phyloP scores from a whole-genome alignment of 2,888 invertebrate genomes.

The Erebia ligea region DNA sequence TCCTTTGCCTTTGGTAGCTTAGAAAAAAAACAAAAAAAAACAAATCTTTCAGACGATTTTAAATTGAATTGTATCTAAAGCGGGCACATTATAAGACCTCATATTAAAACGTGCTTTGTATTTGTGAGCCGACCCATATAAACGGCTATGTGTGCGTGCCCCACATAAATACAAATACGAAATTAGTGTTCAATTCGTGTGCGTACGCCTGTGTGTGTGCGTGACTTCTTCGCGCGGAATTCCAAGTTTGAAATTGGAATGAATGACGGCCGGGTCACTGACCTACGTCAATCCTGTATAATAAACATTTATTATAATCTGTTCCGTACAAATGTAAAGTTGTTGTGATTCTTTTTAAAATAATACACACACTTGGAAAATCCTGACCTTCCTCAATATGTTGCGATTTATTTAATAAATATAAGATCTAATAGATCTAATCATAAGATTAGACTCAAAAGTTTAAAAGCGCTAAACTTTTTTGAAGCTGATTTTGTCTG shows the following conservation, averaged over 20 bases:
- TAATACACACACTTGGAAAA: neutral
- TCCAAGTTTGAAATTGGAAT: slow-evolving; percentile 81
- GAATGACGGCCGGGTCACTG: slow-evolving; percentile 80
- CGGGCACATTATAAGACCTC: slow-evolving; percentile 44
- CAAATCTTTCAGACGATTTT: slow-evolving; percentile 24
- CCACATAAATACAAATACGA: slow-evolving; percentile 71
- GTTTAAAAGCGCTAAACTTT: neutral
- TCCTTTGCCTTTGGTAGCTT: neutral
- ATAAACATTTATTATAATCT: slow-evolving; percentile 30
- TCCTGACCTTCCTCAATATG: neutral
- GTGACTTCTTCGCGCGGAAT: slow-evolving; percentile 76
- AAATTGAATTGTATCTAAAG: slow-evolving; percentile 41
- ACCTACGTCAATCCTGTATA: slow-evolving; percentile 67
- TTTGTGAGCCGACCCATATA: slow-evolving; percentile 71
- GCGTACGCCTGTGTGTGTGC: slow-evolving; percentile 62
- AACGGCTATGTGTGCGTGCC: slow-evolving; percentile 64
- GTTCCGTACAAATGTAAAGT: slow-evolving; percentile 4
- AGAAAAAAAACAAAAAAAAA: slow-evolving; percentile 4
- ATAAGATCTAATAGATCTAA: no score
- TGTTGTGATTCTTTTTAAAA: neutral
- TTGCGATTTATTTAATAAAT: no score
- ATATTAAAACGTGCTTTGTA: slow-evolving; percentile 53
- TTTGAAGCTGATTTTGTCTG: no score
- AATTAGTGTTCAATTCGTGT: slow-evolving; percentile 68
- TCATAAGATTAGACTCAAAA: no score